A percentile compares a stretch with the other conserved stretches of the same genome.
These are phyloP conservation scores for Stomatorhinus walkeri DNA, from an alignment of 2,797 vertebrate genomes.

Conservation along the genomic window DNA sequence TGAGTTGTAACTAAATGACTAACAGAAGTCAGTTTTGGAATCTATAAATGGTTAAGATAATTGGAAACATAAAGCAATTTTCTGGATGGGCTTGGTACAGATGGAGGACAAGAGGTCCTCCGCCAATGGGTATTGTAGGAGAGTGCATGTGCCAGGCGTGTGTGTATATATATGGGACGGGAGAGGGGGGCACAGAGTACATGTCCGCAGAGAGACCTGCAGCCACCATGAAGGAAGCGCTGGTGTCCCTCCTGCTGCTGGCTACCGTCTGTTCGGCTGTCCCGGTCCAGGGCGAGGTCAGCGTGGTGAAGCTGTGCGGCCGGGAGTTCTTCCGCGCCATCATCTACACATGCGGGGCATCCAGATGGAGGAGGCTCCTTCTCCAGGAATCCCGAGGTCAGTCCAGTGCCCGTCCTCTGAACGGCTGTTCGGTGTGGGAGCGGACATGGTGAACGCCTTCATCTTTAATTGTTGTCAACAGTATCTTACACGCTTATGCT, in stretches of 20 bases:
- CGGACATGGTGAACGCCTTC: neutral
- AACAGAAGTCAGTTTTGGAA: conserved; percentile 34
- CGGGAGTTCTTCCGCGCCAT: conserved; percentile 66
- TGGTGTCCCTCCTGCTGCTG: conserved; percentile 52
- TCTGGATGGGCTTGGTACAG: conserved; percentile 17
- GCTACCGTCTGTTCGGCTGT: conserved; percentile 39
- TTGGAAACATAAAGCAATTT: conserved; percentile 45
- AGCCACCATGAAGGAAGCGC: conserved; percentile 46
- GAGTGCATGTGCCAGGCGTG: conserved; percentile 24
- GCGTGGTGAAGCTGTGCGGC: conserved; percentile 62
- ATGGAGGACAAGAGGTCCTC: neutral
- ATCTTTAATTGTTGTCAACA: neutral
- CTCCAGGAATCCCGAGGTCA: conserved; percentile 52
- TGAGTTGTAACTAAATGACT: conserved; percentile 49
- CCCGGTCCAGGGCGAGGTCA: conserved; percentile 49
- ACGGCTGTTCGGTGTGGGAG: neutral
- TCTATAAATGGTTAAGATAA: conserved; percentile 38
- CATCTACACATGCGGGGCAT: conserved; percentile 72
- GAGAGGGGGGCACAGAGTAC: neutral
- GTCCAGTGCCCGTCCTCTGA: conserved; percentile 11
- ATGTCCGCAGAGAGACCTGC: neutral
- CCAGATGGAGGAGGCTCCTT: conserved; percentile 63
- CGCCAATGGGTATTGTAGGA: conserved; percentile 28
- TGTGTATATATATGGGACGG: conserved; percentile 30
- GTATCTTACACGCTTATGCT: neutral